Conservation (phyloP, 2,888 invertebrate species). For the Agelastica alni region DNA sequence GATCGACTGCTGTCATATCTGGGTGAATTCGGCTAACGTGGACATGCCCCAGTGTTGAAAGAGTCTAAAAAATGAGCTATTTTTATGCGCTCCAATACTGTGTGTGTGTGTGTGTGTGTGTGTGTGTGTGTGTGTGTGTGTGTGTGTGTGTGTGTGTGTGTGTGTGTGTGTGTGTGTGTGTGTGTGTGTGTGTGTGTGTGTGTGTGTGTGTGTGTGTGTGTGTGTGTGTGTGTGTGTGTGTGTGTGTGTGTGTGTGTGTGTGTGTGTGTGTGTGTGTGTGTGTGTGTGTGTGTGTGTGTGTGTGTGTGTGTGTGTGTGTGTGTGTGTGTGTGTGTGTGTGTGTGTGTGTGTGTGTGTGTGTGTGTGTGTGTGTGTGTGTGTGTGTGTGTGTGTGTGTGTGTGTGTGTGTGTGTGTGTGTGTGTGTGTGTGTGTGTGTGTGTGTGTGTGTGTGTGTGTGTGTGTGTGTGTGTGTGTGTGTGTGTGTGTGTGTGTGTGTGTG, state of each 20-base stretch:
- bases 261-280: conserved; percentile 5
- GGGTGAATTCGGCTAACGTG: too few relatives aligned
- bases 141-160: conserved; percentile 5
- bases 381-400: background rate
- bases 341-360: conserved; percentile 4
- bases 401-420: conserved; percentile 4
- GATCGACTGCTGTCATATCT: too few relatives aligned
- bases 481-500: conserved; percentile 5
- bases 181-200: conserved; percentile 5
- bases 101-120: conserved; percentile 5
- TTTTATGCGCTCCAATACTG: too few relatives aligned
- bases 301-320: conserved; percentile 5
- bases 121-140: conserved; percentile 5
- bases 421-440: conserved; percentile 4
- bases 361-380: conserved; percentile 4
- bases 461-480: conserved; percentile 5
- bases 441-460: conserved; percentile 5
- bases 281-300: conserved; percentile 5
- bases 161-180: conserved; percentile 5
- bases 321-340: conserved; percentile 1
- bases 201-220: conserved; percentile 5
- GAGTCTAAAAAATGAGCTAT: too few relatives aligned
- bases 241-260: conserved; percentile 5
- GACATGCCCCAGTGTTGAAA: too few relatives aligned
- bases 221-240: conserved; percentile 5